phyloP scores from a whole-genome alignment of 2,888 invertebrate species.

The Cantharis rustica region DNA sequence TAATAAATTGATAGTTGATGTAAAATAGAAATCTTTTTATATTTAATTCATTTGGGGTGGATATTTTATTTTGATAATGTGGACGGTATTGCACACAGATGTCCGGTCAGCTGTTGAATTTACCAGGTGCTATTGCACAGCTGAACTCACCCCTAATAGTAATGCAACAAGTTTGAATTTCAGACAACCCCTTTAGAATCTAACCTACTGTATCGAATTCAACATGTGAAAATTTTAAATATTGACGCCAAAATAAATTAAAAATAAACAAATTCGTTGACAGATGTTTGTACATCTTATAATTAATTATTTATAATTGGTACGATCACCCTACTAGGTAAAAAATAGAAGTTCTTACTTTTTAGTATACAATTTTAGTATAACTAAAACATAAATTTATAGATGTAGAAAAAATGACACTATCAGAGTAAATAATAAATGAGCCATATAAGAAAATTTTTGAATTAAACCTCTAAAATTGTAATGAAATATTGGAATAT shows the following conservation, averaged over 20 bases:
- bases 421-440: background rate
- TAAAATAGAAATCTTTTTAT: background rate
- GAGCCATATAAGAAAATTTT: background rate
- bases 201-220: conserved; percentile 14
- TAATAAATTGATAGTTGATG: background rate
- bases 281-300: conserved; percentile 7
- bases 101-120: conserved; percentile 39
- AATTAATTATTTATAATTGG: background rate
- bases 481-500: background rate
- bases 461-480: background rate
- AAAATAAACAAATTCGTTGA: background rate
- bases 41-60: conserved; percentile 2
- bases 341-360: background rate
- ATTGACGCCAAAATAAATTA: conserved; percentile 15
- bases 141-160: conserved; percentile 36
- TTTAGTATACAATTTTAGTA: background rate
- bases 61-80: conserved; percentile 21
- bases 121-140: conserved; percentile 37
- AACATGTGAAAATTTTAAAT: conserved; percentile 25
- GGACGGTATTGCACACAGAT: conserved; percentile 25
- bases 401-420: background rate
- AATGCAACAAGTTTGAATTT: conserved; percentile 38
- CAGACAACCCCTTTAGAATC: conserved; percentile 15
- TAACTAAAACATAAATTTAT: background rate
- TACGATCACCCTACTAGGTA: background rate